Base-by-base conservation (phyloP, 1,140 invertebrate species). In the Drosophila navojoa region DNA sequence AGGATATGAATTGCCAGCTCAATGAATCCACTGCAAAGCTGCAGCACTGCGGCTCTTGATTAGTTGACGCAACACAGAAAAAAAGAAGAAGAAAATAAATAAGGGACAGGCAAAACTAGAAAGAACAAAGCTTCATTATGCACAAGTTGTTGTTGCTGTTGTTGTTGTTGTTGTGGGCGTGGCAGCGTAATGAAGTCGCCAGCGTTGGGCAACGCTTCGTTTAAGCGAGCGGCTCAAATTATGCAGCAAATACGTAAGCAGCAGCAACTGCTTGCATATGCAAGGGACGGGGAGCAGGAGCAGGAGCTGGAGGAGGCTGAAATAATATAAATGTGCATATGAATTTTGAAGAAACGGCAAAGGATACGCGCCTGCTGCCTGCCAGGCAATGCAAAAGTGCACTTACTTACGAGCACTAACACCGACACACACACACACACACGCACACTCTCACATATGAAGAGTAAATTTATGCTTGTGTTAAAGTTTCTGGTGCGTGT, bases 291-390 rank as follows among this genome's bases (percentile, higher is more conserved):
- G 6, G 32, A 84, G 60, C 80, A 19, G 52, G 52, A 49, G 64
- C 72, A 55, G 66, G 71, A 50, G 29, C 52, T 25, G 11, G 35
- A 3, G 10, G 38, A 40, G 72, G 59, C 45, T 52, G 35, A 69
- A 80, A 79, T 74, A 85, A 84, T 85, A 85, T 79, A 84, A 84
- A 86, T 85, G 81, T 76, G 81, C 81, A 85, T 85, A 86, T 86
- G 77, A 85, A 85, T 85, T 86, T 84, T 66, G 69, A 71, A 66
- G 61, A 58, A 71, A 71, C 52, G 52, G 54, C 45, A 45, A 71
- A 71, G 69, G 47, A 58, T 59, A 32, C 53, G 68, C 69, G 61
- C 61, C 61, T 64, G 62, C 38, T 59, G 44, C 57, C 40, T 27
- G 55, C 55, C 25, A 59, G 42, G 45, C 61, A 19, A 57, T 71